Evolutionary conservation across 37 sponge, comb jelly and placozoan species (phyloP).

Genomic region (Ianthella basta): DNA sequence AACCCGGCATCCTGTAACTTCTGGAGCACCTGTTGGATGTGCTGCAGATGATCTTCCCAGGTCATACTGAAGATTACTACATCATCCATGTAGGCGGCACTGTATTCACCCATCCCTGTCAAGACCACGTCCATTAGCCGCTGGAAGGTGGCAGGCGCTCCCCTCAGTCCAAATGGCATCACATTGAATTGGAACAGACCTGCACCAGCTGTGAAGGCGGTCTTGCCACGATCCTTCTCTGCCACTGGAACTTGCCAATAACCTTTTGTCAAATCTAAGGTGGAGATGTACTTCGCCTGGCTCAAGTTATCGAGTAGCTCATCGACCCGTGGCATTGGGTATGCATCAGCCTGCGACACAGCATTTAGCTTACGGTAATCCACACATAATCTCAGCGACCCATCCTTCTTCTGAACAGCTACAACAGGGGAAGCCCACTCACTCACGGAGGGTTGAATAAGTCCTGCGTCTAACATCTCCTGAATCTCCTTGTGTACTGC

Average conservation of each 20-base stretch:
- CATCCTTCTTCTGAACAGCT: conserved; percentile 56
- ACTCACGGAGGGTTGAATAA: conserved; percentile 43
- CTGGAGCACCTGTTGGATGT: conserved; percentile 31
- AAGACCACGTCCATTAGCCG: conserved; percentile 50
- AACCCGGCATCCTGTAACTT: conserved; percentile 41
- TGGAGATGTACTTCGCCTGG: conserved; percentile 41
- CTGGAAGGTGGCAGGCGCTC: conserved; percentile 71
- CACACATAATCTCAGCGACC: conserved; percentile 46
- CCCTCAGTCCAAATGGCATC: conserved; percentile 56
- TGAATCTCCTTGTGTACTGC: no score
- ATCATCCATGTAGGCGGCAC: conserved; percentile 64
- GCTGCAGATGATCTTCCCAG: conserved; percentile 57
- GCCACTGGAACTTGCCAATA: conserved; percentile 71
- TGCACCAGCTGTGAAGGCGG: conserved; percentile 48
- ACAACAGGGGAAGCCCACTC: conserved; percentile 65
- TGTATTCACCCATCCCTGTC: not conserved
- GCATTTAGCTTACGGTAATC: conserved; percentile 49
- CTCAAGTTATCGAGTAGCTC: conserved; percentile 50
- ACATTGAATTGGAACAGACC: conserved; percentile 43
- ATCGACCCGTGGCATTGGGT: conserved; percentile 59
- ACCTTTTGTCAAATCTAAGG: conserved; percentile 48
- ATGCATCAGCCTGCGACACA: conserved; percentile 38
- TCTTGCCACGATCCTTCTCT: no score
- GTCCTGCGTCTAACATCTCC: conserved; percentile 45
- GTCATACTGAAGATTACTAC: conserved; percentile 42